Base-by-base conservation (phyloP, 2,888 invertebrate species). In the Melipona beecheii region DNA sequence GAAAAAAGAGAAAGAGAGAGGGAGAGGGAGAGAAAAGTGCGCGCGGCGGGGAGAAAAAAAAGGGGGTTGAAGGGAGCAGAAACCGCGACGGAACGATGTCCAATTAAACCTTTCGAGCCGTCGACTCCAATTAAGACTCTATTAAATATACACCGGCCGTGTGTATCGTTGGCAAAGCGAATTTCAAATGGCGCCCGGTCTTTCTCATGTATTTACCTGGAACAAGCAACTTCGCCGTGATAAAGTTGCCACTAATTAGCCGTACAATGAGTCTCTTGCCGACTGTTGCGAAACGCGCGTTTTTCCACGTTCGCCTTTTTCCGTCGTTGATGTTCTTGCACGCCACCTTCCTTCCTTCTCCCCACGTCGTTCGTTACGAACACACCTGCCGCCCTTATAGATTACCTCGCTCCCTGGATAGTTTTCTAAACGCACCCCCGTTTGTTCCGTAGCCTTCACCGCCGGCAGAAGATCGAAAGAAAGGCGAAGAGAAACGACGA, bases 71-170 rank as follows among this genome's bases (percentile, higher is more conserved):
- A 79, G 78, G 69, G 78, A 64, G 49, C 62, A 66, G 83, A 78
- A 83, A 83, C 81, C 80, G 75, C 78, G 76, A 58, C 64, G 65
- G 81, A 87, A 86, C 77, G 89, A 89, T 89, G 90, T 89, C 90
- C 90, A 90, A 90, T 90, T 90, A 90, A 90, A 90, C 84, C 90
- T 83, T 87, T 90, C 90, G 89, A 80, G 89, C 83, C 75, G 83
- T 84, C 87, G 82, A 86, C 87, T 90, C 89, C 90, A 90, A 90
- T 90, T 90, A 90, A 89, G 90, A 87, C 87, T 90, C 89, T 90
- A 90, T 90, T 90, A 90, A 90, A 90, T 90, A 90, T 90, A 90
- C 89, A 89, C 87, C 70, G 71, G 82, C 71, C 78, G 81, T 65
- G 86, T 85, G 83, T 89, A 86, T 90, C 87, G 86, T 65, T 78